Percentiles rank a stretch among this genome's conserved stretches.
Conservation (phyloP, 2,113 vertebrate species). For the Megaceryle maxima region DNA sequence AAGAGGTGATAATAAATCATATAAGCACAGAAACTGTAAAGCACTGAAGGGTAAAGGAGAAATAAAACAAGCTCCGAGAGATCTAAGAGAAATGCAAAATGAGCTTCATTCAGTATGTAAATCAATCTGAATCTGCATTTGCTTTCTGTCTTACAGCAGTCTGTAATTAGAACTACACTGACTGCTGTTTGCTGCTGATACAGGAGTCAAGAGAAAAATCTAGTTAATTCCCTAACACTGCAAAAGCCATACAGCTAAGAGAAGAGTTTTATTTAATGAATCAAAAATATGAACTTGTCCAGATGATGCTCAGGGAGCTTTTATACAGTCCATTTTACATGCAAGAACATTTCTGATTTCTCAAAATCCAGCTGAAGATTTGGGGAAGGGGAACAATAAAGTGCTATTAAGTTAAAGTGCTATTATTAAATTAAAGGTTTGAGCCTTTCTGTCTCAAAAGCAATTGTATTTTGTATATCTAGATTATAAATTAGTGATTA, state of each 20-base stretch:
- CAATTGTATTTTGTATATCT: background rate
- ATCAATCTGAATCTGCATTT: conserved; percentile 20
- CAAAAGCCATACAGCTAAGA: background rate
- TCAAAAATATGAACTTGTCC: background rate
- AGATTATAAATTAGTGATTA: background rate
- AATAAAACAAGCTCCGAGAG: background rate
- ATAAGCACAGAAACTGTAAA: background rate
- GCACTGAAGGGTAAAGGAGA: background rate
- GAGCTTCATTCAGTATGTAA: conserved; percentile 21
- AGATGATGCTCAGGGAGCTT: background rate
- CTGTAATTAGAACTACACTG: conserved; percentile 20
- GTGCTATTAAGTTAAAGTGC: background rate
- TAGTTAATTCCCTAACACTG: background rate
- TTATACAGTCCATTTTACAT: background rate
- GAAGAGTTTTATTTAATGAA: background rate
- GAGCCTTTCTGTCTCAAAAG: background rate
- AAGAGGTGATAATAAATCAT: background rate
- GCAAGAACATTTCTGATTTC: background rate
- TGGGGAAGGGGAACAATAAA: background rate
- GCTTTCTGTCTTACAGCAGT: background rate
- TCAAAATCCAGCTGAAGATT: background rate
- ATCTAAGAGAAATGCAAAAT: background rate
- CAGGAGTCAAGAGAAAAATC: conserved; percentile 22
- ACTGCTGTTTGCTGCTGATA: background rate
- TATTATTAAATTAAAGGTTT: background rate